Conservation (phyloP, 2,113 vertebrate genomes). For the Erythrolamprus reginae region DNA sequence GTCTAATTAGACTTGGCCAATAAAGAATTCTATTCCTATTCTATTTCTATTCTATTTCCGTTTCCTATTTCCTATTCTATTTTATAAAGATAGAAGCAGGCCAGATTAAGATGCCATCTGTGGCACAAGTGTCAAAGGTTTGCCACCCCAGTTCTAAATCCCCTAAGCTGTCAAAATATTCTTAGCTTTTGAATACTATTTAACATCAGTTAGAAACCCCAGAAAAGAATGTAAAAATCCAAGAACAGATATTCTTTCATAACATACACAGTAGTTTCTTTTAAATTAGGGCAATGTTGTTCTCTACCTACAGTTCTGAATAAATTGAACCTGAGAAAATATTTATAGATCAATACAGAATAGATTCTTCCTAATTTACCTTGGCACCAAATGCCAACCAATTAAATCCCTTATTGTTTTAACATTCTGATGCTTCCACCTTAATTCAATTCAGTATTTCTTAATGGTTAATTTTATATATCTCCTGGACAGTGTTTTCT, state of each 20-base stretch:
- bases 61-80: no score
- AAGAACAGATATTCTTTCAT: background rate
- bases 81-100: background rate
- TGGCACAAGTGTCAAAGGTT: no score
- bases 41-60: no score
- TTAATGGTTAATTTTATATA: constrained; percentile 1
- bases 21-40: no score
- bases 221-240: background rate
- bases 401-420: background rate
- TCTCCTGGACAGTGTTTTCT: constrained; percentile 79
- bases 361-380: background rate
- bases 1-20: no score
- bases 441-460: background rate
- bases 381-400: background rate
- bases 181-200: background rate
- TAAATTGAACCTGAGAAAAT: background rate
- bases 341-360: background rate
- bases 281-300: background rate
- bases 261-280: background rate
- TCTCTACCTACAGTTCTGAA: background rate
- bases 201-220: background rate
- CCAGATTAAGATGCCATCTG: background rate
- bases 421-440: background rate
- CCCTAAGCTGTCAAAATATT: background rate
- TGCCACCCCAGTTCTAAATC: background rate